Evolutionary conservation across 2,797 vertebrate species (phyloP).

Genomic region (Menidia menidia): DNA sequence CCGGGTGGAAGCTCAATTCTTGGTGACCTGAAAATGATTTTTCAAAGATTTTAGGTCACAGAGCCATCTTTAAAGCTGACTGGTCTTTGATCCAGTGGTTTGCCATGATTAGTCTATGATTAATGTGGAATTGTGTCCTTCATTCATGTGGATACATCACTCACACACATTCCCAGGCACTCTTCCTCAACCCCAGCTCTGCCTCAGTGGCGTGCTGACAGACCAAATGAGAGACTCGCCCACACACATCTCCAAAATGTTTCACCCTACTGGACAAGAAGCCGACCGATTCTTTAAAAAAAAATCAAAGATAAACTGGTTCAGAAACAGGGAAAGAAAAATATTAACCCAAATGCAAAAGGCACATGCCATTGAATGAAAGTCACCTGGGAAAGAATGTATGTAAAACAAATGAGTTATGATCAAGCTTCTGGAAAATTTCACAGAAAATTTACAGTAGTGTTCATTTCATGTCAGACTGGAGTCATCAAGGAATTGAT

Average conservation of each 20-base stretch:
- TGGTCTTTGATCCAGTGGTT: conserved; percentile 72
- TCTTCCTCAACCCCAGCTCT: conserved; percentile 7
- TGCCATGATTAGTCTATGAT: conserved; percentile 71
- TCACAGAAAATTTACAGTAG: conserved; percentile 22
- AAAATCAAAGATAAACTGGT: conserved; percentile 17
- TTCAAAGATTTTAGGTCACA: conserved; percentile 50
- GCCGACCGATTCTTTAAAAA: conserved; percentile 36
- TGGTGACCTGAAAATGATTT: conserved; percentile 53
- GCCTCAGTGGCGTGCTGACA: conserved; percentile 43
- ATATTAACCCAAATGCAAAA: conserved; percentile 34
- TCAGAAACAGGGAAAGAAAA: conserved; percentile 39
- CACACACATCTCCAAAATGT: conserved; percentile 44
- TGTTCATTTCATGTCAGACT: conserved; percentile 13
- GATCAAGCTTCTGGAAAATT: conserved; percentile 35
- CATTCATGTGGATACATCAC: conserved; percentile 51
- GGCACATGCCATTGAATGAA: conserved; percentile 15
- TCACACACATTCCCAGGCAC: conserved; percentile 11
- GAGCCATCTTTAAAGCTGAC: conserved; percentile 60
- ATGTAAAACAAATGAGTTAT: conserved; percentile 24
- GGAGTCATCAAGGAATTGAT: conserved; percentile 28
- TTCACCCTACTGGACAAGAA: conserved; percentile 25
- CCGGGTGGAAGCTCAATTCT: conserved; percentile 53
- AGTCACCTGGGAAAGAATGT: conserved; percentile 41
- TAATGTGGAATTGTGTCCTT: conserved; percentile 69
- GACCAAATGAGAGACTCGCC: conserved; percentile 35